These are phyloP conservation scores for Rhabdophis nuchalis DNA, from an alignment of 2,797 vertebrate genomes.

Conservation along the genomic window DNA sequence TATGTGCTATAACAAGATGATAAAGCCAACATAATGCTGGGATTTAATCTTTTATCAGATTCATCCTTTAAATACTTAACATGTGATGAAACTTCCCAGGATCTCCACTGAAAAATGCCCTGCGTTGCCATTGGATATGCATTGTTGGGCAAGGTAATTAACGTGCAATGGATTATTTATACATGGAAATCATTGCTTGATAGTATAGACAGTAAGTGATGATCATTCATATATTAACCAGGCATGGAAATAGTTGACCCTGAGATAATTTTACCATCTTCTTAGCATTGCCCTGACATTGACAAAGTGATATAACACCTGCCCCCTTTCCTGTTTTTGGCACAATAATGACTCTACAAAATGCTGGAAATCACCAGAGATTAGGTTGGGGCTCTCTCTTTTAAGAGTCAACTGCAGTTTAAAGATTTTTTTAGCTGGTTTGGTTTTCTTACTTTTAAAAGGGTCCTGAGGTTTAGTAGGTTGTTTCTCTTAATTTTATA, in stretches of 20 bases:
- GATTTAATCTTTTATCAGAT: background rate
- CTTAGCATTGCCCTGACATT: background rate
- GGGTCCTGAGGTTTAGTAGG: background rate
- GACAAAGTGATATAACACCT: background rate
- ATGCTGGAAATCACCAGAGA: background rate
- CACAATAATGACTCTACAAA: background rate
- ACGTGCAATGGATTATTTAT: background rate
- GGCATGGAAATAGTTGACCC: background rate
- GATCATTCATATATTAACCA: background rate
- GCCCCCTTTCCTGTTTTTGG: background rate
- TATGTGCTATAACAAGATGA: background rate
- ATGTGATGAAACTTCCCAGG: background rate
- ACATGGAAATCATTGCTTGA: background rate
- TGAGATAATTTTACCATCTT: background rate
- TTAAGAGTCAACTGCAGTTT: background rate
- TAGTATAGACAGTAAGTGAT: background rate
- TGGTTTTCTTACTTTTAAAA: background rate
- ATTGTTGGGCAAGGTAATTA: background rate
- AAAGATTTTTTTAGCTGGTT: background rate
- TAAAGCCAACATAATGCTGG: background rate
- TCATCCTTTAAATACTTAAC: background rate
- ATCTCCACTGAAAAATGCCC: background rate
- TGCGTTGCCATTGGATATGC: background rate
- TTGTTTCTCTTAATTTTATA: background rate
- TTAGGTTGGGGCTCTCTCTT: background rate